Conservation (phyloP, 2,888 invertebrate species). For the Cheiracanthium punctorium region DNA sequence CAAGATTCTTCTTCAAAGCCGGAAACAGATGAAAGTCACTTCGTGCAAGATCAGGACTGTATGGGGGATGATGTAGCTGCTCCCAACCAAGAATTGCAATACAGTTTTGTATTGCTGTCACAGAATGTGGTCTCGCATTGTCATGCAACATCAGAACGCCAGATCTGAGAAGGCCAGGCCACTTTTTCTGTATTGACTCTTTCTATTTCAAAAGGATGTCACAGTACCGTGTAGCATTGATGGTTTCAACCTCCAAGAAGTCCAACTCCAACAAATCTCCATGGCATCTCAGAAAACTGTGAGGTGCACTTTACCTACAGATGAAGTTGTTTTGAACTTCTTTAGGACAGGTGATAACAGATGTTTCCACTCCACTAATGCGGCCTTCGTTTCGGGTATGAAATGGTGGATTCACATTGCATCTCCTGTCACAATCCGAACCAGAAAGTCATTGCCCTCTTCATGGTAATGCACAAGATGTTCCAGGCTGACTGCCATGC, state of each 20-base stretch:
- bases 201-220: neutral
- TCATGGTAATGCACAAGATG: conserved; percentile 7
- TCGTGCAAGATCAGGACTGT: neutral
- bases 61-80: neutral
- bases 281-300: conserved; percentile 9
- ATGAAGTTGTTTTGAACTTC: conserved; percentile 6
- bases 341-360: neutral
- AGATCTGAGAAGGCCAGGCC: conserved; percentile 8
- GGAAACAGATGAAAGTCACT: neutral
- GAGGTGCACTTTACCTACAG: conserved; percentile 14
- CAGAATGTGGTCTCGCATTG: neutral
- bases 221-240: conserved; percentile 1
- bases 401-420: conserved; percentile 19
- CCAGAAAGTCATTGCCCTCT: conserved; percentile 1
- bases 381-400: too few relatives aligned
- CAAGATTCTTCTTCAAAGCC: neutral
- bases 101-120: neutral
- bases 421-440: conserved; percentile 17
- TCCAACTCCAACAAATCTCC: neutral
- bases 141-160: neutral
- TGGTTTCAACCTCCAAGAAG: conserved; percentile 14
- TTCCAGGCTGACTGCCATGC: conserved; percentile 11
- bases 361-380: too few relatives aligned
- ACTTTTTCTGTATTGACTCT: neutral
- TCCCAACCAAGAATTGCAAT: neutral